Percentiles rank a stretch among this genome's conserved stretches.
phyloP scores from a whole-genome alignment of 2,888 invertebrate genomes.

The Eledona agricola region DNA sequence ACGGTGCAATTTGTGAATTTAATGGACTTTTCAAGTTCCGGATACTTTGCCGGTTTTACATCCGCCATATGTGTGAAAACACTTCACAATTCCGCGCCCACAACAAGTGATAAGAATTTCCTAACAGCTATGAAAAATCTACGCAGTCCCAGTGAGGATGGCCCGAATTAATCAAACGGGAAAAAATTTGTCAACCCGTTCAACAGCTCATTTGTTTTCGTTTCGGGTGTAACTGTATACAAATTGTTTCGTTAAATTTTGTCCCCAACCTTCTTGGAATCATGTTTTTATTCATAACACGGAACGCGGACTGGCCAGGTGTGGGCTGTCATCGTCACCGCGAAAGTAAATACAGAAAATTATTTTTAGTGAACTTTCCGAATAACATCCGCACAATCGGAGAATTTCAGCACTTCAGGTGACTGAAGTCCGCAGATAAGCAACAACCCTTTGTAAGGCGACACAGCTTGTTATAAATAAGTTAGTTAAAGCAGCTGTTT shows the following conservation, averaged over 20 bases:
- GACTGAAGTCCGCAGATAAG: conserved; percentile 31
- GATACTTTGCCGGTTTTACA: conserved; percentile 22
- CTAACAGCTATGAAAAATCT: conserved; percentile 19
- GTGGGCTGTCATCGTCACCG: conserved; percentile 35
- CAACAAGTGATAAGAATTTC: conserved; percentile 14
- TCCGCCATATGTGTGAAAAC: conserved; percentile 36
- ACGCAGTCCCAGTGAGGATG: conserved; percentile 3
- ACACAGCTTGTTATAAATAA: conserved; percentile 41
- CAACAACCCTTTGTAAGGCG: conserved; percentile 15
- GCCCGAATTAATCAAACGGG: conserved; percentile 32
- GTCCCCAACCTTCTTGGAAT: conserved; percentile 36
- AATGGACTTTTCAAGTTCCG: conserved; percentile 36
- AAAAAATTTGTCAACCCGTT: conserved; percentile 32
- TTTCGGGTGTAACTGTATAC: conserved; percentile 29
- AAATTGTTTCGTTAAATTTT: conserved; percentile 34
- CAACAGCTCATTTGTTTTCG: conserved; percentile 38
- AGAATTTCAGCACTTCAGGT: conserved; percentile 9
- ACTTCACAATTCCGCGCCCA: conserved; percentile 17
- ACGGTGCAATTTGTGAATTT: conserved; percentile 33
- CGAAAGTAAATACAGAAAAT: conserved; percentile 33
- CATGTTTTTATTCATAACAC: conserved; percentile 47
- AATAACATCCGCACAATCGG: conserved; percentile 7
- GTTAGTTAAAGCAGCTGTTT: conserved; percentile 43
- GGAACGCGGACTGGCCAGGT: conserved; percentile 38
- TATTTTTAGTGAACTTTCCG: conserved; percentile 40